Percentiles rank a stretch among this genome's conserved stretches.
Conservation (phyloP, 1,140 invertebrate species). For the Drosophila kurseongensis region DNA sequence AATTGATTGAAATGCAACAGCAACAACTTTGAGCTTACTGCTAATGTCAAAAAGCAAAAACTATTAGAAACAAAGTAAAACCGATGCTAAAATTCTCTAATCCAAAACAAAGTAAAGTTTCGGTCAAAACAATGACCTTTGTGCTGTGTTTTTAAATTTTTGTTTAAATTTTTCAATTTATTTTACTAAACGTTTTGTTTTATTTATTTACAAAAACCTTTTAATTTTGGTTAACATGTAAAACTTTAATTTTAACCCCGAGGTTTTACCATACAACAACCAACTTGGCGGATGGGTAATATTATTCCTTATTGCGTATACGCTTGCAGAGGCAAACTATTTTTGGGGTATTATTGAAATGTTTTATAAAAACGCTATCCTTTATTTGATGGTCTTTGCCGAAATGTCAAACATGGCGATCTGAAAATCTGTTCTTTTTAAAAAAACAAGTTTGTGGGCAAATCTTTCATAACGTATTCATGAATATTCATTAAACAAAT, state of each 20-base stretch:
- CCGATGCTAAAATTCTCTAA: background rate
- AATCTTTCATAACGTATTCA: too few relatives aligned
- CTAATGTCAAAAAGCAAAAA: slow-evolving; percentile 35
- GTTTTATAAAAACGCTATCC: too few relatives aligned
- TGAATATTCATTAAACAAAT: too few relatives aligned
- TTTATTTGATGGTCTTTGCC: too few relatives aligned
- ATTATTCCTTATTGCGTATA: background rate
- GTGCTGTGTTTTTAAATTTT: too few relatives aligned
- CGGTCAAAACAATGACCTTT: too few relatives aligned
- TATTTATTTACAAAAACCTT: background rate
- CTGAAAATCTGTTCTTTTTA: too few relatives aligned
- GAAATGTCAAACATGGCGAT: too few relatives aligned
- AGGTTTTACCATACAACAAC: background rate
- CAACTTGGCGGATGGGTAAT: background rate
- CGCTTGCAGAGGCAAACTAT: too few relatives aligned
- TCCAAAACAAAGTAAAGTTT: background rate
- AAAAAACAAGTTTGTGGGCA: too few relatives aligned
- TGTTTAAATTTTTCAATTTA: too few relatives aligned
- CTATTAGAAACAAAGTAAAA: background rate
- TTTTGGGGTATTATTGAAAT: too few relatives aligned
- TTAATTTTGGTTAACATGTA: background rate
- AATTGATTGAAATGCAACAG: slow-evolving; percentile 76
- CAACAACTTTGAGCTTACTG: slow-evolving; percentile 33
- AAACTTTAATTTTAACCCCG: background rate
- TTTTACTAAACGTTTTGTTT: background rate